phyloP scores from a whole-genome alignment of 30 jellyfish, hydroid and myxozoan genomes.

The Haliclystus octoradiatus region DNA sequence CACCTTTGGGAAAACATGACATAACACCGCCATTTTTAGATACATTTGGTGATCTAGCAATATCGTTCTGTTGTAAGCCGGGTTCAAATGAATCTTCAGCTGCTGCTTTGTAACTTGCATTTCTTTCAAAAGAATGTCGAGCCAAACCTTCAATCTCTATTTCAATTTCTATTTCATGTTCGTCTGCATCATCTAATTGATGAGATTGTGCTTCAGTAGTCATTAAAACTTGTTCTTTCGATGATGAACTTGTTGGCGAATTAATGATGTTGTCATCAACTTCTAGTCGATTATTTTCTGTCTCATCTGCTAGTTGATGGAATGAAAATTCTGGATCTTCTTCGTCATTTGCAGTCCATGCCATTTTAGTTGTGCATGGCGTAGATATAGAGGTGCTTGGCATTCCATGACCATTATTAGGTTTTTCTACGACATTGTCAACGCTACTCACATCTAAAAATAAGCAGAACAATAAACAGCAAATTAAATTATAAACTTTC shows the following conservation, averaged over 20 bases:
- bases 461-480: no score
- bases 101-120: not conserved
- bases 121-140: not conserved
- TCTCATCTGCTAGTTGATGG: conserved; percentile 9
- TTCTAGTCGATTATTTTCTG: no score
- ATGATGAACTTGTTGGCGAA: no score
- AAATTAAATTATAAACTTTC: no score
- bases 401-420: no score
- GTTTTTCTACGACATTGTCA: no score
- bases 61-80: not conserved
- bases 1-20: not conserved
- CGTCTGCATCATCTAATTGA: no score
- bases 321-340: not conserved
- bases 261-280: no score
- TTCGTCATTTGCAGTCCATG: not conserved
- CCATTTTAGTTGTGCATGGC: not conserved
- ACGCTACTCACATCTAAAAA: no score
- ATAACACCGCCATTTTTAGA: not conserved
- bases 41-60: not conserved
- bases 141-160: not conserved
- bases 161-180: not conserved
- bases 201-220: no score
- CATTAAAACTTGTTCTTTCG: no score
- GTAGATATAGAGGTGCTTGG: no score
- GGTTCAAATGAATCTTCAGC: not conserved